phyloP scores from a whole-genome alignment of 1,140 invertebrate genomes.

The Adelges cooleyi region DNA sequence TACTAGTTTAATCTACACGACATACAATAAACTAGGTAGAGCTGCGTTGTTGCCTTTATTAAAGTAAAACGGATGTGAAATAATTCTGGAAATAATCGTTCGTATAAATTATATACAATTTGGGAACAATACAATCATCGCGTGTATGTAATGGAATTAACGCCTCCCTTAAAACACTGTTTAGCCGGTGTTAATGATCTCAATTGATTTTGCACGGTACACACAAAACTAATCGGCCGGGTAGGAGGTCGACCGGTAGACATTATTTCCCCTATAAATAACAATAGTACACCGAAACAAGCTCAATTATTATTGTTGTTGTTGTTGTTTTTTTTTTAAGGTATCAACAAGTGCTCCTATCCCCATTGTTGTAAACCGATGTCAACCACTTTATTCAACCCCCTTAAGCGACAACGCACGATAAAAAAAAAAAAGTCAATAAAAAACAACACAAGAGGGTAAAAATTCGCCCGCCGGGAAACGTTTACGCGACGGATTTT shows the following conservation, averaged over 20 bases:
- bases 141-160: no score
- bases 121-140: no score
- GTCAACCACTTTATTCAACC: constrained; percentile 27
- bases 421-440: constrained; percentile 19
- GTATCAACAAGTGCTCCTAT: constrained; percentile 19
- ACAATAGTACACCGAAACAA: neutral
- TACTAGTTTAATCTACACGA: no score
- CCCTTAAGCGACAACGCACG: constrained; percentile 16
- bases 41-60: no score
- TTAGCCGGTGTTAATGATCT: no score
- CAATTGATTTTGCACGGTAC: neutral
- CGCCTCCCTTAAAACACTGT: no score
- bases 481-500: constrained; percentile 26
- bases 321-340: neutral
- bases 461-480: constrained; percentile 20
- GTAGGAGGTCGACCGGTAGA: neutral
- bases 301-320: neutral
- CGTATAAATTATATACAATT: no score
- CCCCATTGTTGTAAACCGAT: constrained; percentile 8
- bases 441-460: constrained; percentile 12
- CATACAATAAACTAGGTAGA: no score
- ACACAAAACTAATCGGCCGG: neutral
- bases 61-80: no score
- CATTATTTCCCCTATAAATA: neutral
- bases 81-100: no score